phyloP scores from a whole-genome alignment of 2,888 invertebrate genomes.

The Trachelus iudaicus region DNA sequence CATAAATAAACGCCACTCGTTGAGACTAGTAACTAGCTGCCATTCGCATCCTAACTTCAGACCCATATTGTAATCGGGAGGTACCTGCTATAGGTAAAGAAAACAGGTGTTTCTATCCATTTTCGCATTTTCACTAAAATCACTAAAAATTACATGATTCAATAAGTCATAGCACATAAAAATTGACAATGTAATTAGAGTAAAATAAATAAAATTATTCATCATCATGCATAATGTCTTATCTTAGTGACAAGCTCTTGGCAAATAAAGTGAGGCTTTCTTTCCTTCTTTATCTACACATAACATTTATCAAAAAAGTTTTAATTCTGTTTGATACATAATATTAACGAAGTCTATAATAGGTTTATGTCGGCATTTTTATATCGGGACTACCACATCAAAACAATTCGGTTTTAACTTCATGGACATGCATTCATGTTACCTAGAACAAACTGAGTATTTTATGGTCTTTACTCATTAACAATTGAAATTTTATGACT shows the following conservation, averaged over 20 bases:
- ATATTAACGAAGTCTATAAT: background rate
- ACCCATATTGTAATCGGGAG: background rate
- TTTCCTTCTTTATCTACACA: background rate
- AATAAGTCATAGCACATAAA: background rate
- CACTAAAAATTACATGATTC: background rate
- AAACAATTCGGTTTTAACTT: background rate
- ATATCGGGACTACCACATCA: background rate
- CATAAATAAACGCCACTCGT: background rate
- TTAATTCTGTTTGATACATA: background rate
- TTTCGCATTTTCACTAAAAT: background rate
- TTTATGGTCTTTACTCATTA: background rate
- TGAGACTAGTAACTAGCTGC: background rate
- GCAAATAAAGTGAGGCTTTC: background rate
- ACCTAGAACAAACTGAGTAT: background rate
- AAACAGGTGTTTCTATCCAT: background rate
- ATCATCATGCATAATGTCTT: background rate
- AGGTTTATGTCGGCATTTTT: background rate
- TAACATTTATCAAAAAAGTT: background rate
- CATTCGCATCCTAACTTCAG: background rate
- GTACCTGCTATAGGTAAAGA: background rate
- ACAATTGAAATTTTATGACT: background rate
- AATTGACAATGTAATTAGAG: too few species aligned
- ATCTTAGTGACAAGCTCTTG: background rate
- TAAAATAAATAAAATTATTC: background rate
- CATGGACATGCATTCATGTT: background rate